Conservation (phyloP, 2,888 invertebrate genomes). For the Lymantria monacha region DNA sequence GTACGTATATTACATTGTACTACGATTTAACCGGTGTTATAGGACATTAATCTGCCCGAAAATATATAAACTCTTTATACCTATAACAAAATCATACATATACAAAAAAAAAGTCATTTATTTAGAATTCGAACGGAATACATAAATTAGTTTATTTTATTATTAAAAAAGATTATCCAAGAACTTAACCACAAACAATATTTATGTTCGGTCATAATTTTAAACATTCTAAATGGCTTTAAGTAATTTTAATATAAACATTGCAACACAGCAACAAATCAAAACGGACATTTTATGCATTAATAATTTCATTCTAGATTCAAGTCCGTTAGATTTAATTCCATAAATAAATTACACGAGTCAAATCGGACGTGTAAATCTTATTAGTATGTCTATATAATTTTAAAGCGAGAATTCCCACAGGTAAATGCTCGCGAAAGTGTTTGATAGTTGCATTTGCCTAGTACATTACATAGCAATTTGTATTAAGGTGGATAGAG, state of each 20-base stretch:
- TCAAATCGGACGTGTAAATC: slow-evolving; percentile 16
- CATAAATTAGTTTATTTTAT: no score
- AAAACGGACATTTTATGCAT: slow-evolving; percentile 20
- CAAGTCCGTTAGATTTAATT: slow-evolving; percentile 29
- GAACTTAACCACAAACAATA: not conserved
- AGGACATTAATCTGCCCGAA: no score
- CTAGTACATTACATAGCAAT: not conserved
- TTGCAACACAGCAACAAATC: slow-evolving; percentile 13
- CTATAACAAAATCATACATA: no score
- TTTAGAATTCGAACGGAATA: no score
- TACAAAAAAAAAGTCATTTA: no score
- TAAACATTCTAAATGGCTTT: slow-evolving; percentile 18
- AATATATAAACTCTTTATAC: no score
- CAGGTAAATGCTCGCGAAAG: not conserved
- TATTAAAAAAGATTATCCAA: not conserved
- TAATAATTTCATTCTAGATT: slow-evolving; percentile 28
- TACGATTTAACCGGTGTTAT: no score
- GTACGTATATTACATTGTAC: no score
- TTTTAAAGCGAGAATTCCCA: not conserved
- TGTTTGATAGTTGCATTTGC: not conserved
- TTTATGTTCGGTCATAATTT: slow-evolving; percentile 12
- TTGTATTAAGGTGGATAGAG: no score
- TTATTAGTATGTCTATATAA: slow-evolving; percentile 7
- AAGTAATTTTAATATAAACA: slow-evolving; percentile 20
- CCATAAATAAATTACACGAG: slow-evolving; percentile 24